phyloP scores from a whole-genome alignment of 2,888 invertebrate genomes.

The Standfussiana lucernea region DNA sequence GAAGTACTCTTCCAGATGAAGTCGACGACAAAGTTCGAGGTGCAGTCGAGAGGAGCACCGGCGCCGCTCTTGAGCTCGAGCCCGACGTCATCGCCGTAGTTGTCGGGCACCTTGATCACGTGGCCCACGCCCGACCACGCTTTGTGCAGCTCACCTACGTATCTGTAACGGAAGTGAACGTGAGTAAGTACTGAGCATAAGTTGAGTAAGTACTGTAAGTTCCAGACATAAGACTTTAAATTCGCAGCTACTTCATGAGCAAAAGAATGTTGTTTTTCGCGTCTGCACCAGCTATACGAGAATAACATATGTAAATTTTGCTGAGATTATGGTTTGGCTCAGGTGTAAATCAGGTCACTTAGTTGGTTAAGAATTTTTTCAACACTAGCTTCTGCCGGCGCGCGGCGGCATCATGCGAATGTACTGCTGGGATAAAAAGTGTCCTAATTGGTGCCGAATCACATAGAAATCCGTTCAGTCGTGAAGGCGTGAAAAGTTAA shows the following conservation, averaged over 20 bases:
- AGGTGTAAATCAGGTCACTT: no score
- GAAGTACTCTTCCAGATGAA: conserved; percentile 99
- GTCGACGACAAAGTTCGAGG: conserved; percentile 98
- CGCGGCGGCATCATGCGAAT: no score
- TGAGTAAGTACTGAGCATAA: no score
- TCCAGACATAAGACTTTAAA: background rate
- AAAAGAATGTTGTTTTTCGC: background rate
- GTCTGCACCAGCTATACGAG: background rate
- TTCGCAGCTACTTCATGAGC: background rate
- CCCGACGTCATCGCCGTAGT: conserved; percentile 99
- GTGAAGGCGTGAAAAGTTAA: background rate
- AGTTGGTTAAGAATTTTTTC: no score
- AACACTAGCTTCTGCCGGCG: no score
- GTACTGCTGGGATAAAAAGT: no score
- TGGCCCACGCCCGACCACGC: conserved; percentile 99
- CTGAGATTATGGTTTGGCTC: background rate
- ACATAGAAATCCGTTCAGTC: no score
- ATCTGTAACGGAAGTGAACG: conserved; percentile 84
- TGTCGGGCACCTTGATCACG: conserved; percentile 98
- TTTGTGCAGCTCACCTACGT: conserved; percentile 97
- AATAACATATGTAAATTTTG: background rate
- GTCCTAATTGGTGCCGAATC: no score
- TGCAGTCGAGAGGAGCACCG: conserved; percentile 98
- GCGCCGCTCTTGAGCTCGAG: conserved; percentile 98
- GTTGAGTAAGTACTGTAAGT: background rate